Evolutionary conservation across 1,140 invertebrate genomes (phyloP).

Genomic region (Achatina immaculata): DNA sequence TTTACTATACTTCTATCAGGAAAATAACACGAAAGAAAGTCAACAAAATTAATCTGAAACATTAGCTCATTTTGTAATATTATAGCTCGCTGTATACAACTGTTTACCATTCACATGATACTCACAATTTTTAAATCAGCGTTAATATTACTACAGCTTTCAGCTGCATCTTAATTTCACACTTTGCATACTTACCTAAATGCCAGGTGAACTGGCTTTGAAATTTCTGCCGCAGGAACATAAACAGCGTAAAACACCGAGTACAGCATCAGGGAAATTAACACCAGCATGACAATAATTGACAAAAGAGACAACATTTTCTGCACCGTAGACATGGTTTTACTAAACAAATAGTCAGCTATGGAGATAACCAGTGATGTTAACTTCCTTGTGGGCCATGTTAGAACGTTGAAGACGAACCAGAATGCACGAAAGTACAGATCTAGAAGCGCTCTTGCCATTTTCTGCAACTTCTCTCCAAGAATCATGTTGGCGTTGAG

Average conservation of each 20-base stretch:
- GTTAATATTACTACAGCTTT: no score
- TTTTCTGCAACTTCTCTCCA: not conserved
- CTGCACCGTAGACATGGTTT: conserved; percentile 21
- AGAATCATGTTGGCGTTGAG: not conserved
- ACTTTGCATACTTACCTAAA: no score
- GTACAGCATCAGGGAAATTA: conserved; percentile 15
- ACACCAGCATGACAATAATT: not conserved
- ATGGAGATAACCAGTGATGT: not conserved
- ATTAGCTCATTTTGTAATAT: no score
- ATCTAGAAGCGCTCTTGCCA: not conserved
- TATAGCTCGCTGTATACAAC: no score
- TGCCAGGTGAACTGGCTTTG: conserved; percentile 21
- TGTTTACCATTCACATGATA: no score
- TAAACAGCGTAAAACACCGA: conserved; percentile 19
- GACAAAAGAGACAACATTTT: conserved; percentile 9
- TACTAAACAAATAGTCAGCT: conserved; percentile 16
- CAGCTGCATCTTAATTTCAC: no score
- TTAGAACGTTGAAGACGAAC: not conserved
- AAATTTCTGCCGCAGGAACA: conserved; percentile 36
- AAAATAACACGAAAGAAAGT: no score
- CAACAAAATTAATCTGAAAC: no score
- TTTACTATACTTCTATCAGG: no score
- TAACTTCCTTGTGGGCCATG: conserved; percentile 13
- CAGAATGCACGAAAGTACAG: not conserved
- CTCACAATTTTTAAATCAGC: no score